Evolutionary conservation across 2,888 invertebrate genomes (phyloP).

Genomic region (Ophion slaviceki): DNA sequence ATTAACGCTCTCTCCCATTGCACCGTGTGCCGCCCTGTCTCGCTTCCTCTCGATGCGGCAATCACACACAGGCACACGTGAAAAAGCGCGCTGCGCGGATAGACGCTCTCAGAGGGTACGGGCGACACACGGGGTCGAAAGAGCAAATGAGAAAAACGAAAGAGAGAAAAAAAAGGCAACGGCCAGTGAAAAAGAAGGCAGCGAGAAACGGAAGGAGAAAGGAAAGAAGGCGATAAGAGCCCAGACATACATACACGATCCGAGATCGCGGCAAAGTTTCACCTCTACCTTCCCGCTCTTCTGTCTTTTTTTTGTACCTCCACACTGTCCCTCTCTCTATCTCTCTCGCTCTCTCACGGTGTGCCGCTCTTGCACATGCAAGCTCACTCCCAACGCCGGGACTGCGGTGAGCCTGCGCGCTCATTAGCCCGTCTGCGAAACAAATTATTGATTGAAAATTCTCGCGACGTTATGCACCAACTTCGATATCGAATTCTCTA

Average conservation of each 20-base stretch:
- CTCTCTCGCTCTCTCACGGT: slow-evolving; percentile 26
- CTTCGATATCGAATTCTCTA: slow-evolving; percentile 39
- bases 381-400: slow-evolving; percentile 33
- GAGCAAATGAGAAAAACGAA: slow-evolving; percentile 40
- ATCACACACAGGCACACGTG: not conserved
- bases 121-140: slow-evolving; percentile 33
- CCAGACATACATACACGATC: slow-evolving; percentile 31
- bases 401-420: slow-evolving; percentile 52
- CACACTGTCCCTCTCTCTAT: slow-evolving; percentile 28
- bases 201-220: slow-evolving; percentile 53
- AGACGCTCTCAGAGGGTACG: slow-evolving; percentile 14
- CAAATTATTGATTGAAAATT: slow-evolving; percentile 59
- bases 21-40: slow-evolving; percentile 59
- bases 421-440: slow-evolving; percentile 56
- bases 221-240: slow-evolving; percentile 51
- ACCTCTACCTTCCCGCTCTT: slow-evolving; percentile 37
- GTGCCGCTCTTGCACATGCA: not conserved
- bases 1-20: slow-evolving; percentile 68
- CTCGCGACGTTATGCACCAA: slow-evolving; percentile 42
- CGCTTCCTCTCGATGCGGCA: slow-evolving; percentile 29
- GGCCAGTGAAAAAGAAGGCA: slow-evolving; percentile 6
- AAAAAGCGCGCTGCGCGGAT: slow-evolving; percentile 34
- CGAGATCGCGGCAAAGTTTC: slow-evolving; percentile 46
- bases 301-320: slow-evolving; percentile 34
- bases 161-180: slow-evolving; percentile 11